Conservation (phyloP, 2,113 vertebrate species). For the Scopus umbretta region DNA sequence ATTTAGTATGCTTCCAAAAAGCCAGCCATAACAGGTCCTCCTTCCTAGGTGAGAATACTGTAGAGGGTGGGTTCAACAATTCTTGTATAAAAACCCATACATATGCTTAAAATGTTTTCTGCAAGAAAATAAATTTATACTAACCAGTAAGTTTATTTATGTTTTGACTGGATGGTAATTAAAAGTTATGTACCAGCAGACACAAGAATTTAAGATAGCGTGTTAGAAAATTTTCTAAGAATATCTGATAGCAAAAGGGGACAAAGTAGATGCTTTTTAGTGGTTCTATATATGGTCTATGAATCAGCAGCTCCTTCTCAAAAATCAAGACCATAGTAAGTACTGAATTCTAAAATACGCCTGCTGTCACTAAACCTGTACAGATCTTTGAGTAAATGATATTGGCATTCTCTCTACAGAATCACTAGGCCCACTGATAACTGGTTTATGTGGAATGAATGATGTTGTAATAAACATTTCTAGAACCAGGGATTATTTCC, state of each 20-base stretch:
- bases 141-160: neutral
- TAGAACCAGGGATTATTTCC: neutral
- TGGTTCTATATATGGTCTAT: neutral
- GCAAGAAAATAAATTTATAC: neutral
- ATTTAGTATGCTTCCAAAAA: neutral
- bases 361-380: neutral
- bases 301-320: neutral
- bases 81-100: neutral
- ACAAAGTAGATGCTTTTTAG: neutral
- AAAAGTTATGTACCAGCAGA: neutral
- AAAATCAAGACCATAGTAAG: neutral
- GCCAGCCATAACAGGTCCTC: neutral
- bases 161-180: neutral
- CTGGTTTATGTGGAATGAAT: neutral
- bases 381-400: neutral
- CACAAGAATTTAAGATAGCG: neutral
- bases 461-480: neutral
- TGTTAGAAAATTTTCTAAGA: neutral
- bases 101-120: neutral
- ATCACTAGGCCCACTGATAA: neutral
- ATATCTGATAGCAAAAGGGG: neutral
- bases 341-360: neutral
- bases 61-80: neutral
- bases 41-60: neutral
- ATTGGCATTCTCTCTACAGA: neutral